These are phyloP conservation scores for Steatornis caripensis DNA, from an alignment of 2,113 vertebrate species.

Conservation along the genomic window DNA sequence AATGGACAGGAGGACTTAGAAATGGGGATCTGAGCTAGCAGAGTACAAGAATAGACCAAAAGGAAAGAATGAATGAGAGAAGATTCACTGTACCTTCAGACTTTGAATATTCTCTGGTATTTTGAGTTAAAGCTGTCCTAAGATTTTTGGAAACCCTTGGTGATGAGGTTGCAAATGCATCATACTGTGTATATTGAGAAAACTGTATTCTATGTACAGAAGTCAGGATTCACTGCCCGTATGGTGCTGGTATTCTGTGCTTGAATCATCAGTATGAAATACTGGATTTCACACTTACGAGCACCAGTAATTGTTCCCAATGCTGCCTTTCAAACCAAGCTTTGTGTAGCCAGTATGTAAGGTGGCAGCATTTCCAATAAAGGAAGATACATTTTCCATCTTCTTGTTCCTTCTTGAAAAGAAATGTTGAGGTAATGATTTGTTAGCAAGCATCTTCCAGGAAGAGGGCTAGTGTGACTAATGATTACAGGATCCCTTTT, in stretches of 20 bases:
- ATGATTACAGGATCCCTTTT: background rate
- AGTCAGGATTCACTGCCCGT: background rate
- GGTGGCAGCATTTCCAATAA: background rate
- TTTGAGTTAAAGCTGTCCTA: background rate
- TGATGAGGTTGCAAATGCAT: background rate
- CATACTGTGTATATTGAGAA: background rate
- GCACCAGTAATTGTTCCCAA: background rate
- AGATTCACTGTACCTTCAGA: background rate
- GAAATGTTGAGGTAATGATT: background rate
- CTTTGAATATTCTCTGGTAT: background rate
- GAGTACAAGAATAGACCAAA: background rate
- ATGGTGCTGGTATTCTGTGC: background rate
- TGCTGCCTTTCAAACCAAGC: background rate
- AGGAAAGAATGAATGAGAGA: background rate
- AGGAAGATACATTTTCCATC: background rate
- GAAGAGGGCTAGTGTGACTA: background rate
- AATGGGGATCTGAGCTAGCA: background rate
- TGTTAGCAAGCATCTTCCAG: background rate
- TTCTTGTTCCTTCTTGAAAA: background rate
- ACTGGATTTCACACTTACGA: background rate
- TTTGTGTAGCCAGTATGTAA: background rate
- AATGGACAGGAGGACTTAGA: background rate
- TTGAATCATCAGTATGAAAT: background rate
- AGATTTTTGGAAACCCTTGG: background rate
- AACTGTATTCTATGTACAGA: background rate